Base-by-base conservation (phyloP, 1,140 invertebrate genomes). In the Colletes latitarsis region DNA sequence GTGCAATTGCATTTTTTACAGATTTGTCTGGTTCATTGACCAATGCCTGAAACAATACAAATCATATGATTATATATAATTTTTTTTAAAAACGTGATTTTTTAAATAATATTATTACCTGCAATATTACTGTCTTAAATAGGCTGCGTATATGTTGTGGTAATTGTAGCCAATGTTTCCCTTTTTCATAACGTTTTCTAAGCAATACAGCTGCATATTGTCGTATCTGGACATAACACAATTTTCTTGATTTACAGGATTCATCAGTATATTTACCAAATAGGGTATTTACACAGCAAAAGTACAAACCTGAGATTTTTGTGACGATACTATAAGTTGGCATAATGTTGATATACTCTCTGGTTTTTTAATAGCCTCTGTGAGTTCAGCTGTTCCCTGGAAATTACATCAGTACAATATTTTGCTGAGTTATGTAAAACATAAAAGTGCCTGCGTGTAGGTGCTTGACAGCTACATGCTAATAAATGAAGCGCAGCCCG, bases 181-280 rank as follows among this genome's bases (percentile, higher is more conserved):
- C 90, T 92, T 96, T 96, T 1, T 83, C 84, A 15, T 96, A 93
- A 79, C 94, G 94, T 87, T 95, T 95, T 46, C 94, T 91, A 4
- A 96, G 90, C 17, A 96, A 88, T 55, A 96, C 93, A 58, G 95
- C 95, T 43, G 96, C 95, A 88, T 95, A 96, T 87, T 96, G 96
- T 62, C 96, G 92, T n/a, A 96, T 93, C 93, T 96, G 94, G 71
- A 89, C 64, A 69, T 52, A n/a, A 68, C 4, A 60, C 66, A n/a
- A 71, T 6, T 41, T 52, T 14, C 60, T 41, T 69, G 14, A 39
- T 41, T 9, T 17, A 15, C 58, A 73, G 39, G 58, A 19, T 62
- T 55, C 12, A 67, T 68, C 0, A 10, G 1, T 10, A 49, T 12
- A 49, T 43, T 43, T 43, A 30, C 41, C 0, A 73, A n/a, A 14